These are phyloP conservation scores for Tadarida brasiliensis DNA, from an alignment of 2,797 vertebrate species.

Conservation along the genomic window DNA sequence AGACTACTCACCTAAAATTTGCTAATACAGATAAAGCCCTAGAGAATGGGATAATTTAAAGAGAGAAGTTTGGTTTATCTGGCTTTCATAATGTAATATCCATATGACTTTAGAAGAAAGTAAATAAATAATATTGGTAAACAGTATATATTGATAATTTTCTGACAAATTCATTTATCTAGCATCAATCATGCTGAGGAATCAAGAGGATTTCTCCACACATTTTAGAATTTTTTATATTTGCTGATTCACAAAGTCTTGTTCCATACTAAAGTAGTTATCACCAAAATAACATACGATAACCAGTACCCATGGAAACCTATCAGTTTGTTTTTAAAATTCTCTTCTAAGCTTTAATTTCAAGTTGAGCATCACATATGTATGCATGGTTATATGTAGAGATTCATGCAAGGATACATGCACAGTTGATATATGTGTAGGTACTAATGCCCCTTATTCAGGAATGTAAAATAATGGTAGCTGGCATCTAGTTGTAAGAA, in stretches of 20 bases:
- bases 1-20: slow-evolving; percentile 50
- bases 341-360: slow-evolving; percentile 16
- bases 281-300: slow-evolving; percentile 2
- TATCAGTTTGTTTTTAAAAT: slow-evolving; percentile 1
- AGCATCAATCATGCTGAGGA: slow-evolving; percentile 25
- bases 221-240: slow-evolving; percentile 59
- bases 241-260: slow-evolving; percentile 58
- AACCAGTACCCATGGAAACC: slow-evolving; percentile 61
- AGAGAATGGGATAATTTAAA: slow-evolving; percentile 39
- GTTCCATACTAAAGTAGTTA: slow-evolving; percentile 27
- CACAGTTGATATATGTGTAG: not conserved
- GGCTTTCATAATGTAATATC: slow-evolving; percentile 50
- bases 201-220: slow-evolving; percentile 12
- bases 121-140: slow-evolving; percentile 60
- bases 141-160: slow-evolving; percentile 42
- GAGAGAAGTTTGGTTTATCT: slow-evolving; percentile 22
- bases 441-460: slow-evolving; percentile 18
- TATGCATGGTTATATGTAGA: not conserved
- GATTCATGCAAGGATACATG: not conserved
- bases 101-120: slow-evolving; percentile 47
- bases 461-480: slow-evolving; percentile 57
- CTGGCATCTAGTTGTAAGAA: slow-evolving; percentile 51
- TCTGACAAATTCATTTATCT: slow-evolving; percentile 50
- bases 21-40: slow-evolving; percentile 44
- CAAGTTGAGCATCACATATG: not conserved